phyloP scores from a whole-genome alignment of 2,113 vertebrate genomes.

The Chascanopsetta lugubris region DNA sequence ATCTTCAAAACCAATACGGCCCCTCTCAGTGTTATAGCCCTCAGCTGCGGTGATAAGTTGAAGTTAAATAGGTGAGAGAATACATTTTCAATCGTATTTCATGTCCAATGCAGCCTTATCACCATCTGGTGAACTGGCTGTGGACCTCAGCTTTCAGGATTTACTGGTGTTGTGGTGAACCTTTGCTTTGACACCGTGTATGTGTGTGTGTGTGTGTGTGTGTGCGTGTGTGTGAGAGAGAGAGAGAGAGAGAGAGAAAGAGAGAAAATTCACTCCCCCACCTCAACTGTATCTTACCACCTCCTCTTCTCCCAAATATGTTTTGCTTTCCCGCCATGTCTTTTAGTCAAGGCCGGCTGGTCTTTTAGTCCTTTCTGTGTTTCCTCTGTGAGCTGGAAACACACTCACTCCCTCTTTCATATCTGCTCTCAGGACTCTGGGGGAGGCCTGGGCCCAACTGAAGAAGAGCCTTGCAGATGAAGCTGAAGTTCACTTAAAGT shows the following conservation, averaged over 20 bases:
- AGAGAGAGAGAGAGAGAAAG: too few relatives aligned
- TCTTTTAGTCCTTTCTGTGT: conserved; percentile 46
- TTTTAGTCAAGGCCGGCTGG: conserved; percentile 49
- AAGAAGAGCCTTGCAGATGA: conserved; percentile 97
- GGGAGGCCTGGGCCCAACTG: conserved; percentile 94
- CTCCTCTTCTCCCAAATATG: background rate
- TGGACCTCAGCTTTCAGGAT: conserved; percentile 39
- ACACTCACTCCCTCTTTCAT: conserved; percentile 4
- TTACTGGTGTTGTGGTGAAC: conserved; percentile 55
- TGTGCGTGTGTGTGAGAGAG: conserved; percentile 8
- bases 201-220: conserved; percentile 11
- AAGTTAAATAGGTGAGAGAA: conserved; percentile 6
- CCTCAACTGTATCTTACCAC: background rate
- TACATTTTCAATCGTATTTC: conserved; percentile 17
- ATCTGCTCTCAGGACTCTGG: conserved; percentile 86
- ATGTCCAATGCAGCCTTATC: conserved; percentile 33
- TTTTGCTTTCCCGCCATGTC: conserved; percentile 14
- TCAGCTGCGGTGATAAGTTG: conserved; percentile 19
- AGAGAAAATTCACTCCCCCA: background rate
- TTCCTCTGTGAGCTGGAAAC: conserved; percentile 41
- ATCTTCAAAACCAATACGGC: conserved; percentile 12
- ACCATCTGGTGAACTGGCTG: conserved; percentile 49
- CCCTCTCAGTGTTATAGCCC: conserved; percentile 5
- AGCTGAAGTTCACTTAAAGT: conserved; percentile 97
- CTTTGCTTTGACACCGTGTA: conserved; percentile 42